These are phyloP conservation scores for Elgaria multicarinata DNA, from an alignment of 2,113 vertebrate species.

Conservation along the genomic window DNA sequence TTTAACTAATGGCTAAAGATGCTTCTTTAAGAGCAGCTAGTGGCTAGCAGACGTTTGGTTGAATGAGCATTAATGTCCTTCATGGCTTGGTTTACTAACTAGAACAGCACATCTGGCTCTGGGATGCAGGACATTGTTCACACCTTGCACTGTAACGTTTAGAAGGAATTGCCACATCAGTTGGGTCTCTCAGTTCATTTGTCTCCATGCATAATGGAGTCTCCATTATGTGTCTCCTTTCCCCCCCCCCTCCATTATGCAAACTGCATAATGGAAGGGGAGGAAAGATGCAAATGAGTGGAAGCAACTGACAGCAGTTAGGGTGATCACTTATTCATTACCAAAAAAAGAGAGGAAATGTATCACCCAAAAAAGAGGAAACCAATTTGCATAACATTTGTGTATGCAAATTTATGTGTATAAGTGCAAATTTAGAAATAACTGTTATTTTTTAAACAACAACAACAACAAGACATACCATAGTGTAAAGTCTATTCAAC, in stretches of 20 bases:
- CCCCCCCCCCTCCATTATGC: too few relatives aligned
- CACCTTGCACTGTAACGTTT: not conserved
- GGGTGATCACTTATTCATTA: too few relatives aligned
- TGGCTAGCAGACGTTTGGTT: not conserved
- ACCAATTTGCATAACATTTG: too few relatives aligned
- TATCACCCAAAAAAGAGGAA: too few relatives aligned
- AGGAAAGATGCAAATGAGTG: not conserved
- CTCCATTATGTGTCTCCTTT: too few relatives aligned
- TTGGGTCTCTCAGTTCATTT: not conserved
- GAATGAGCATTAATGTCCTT: not conserved
- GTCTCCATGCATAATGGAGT: not conserved
- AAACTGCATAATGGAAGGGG: not conserved
- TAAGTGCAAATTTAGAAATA: too few relatives aligned
- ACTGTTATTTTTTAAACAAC: too few relatives aligned
- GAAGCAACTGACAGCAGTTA: not conserved
- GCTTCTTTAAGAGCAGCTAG: not conserved
- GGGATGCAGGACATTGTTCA: too few relatives aligned
- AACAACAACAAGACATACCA: too few relatives aligned
- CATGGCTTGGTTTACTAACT: not conserved
- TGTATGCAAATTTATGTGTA: too few relatives aligned
- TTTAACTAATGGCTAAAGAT: not conserved
- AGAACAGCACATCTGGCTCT: not conserved
- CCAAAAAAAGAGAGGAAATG: too few relatives aligned
- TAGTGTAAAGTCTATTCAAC: too few relatives aligned
- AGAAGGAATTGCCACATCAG: not conserved